Evolutionary conservation across 2,113 vertebrate species (phyloP), one percentile per base, ranked within the genome.

Genomic region (Chrysochloris asiatica): DNA sequence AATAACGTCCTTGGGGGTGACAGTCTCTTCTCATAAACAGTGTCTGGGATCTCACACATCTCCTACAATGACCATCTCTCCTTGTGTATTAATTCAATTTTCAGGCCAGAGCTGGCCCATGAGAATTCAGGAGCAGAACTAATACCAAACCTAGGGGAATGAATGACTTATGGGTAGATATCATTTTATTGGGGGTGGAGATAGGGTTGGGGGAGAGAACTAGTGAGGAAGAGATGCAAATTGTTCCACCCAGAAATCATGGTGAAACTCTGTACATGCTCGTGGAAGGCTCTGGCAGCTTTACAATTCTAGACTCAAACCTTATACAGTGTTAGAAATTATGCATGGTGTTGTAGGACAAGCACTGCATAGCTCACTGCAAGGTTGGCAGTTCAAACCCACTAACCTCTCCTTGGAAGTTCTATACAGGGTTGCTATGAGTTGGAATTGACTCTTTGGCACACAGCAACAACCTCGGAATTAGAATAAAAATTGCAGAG

Each of bases 51-150:
- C 71, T 65, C 86, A 78, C 71, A 91, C 41, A 33, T 83, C 28
- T 12, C 13, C 65, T 36, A 71, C 52, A 36, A 85, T 14, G 45
- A 83, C 48, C 73, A 88, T 63, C 76, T 76, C 73, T 72, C 45
- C 26, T 48, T 41, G 13, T 38, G 76, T 41, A 86, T 76, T n/a
- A 67, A 94, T 92, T 45, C 90, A 75, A 86, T 88, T 94, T 90
- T 93, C 41, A 73, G 71, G 48, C n/a, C 8, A 16, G 1, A 4
- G 22, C 61, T 28, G 47, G 73, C 75, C 36, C 59, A 8, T 12
- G 24, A 73, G 48, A 52, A 38, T 48, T 61, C 36, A 87, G 73
- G 30, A 84, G 67, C 78, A 91, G 50, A 76, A 89, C 6, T 26
- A 83, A 89, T n/a, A 52, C 4, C n/a, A 56, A 75, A 12, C 4